Percentiles rank a stretch among this genome's conserved stretches.
Evolutionary conservation across 1,140 invertebrate species (phyloP).

Genomic region (Drosophila erecta): DNA sequence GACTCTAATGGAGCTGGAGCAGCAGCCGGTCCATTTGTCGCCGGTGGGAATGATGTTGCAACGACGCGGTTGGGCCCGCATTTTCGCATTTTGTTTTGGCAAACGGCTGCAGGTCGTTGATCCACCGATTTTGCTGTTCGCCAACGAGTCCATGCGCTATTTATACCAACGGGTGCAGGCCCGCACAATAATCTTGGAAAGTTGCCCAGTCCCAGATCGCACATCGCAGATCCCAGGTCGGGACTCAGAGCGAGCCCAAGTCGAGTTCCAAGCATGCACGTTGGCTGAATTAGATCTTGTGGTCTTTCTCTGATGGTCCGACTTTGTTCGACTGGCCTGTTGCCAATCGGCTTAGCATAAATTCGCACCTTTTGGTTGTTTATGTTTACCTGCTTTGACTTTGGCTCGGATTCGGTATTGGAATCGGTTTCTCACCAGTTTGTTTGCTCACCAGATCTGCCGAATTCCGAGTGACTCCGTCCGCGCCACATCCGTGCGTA

Average conservation of each 20-base stretch:
- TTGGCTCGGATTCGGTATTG: conserved; percentile 13
- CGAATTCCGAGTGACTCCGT: conserved; percentile 12
- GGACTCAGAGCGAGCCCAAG: no score
- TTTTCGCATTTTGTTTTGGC: conserved; percentile 51
- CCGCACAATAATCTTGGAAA: conserved; percentile 46
- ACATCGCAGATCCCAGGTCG: not conserved
- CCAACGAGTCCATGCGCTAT: conserved; percentile 24
- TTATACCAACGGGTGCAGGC: conserved; percentile 31
- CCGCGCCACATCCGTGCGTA: conserved; percentile 28
- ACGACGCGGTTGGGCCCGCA: conserved; percentile 28
- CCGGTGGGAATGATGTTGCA: conserved; percentile 33
- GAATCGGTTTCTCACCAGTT: conserved; percentile 35
- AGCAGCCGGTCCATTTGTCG: conserved; percentile 14
- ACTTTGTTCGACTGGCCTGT: conserved; percentile 37
- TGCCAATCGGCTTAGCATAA: conserved; percentile 76
- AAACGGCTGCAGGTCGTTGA: conserved; percentile 41
- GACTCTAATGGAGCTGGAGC: conserved; percentile 8
- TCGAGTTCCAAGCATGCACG: conserved; percentile 11
- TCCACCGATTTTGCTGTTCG: conserved; percentile 23
- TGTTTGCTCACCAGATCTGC: conserved; percentile 24
- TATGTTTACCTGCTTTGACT: conserved; percentile 55
- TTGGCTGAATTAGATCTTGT: conserved; percentile 32
- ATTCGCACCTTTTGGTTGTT: conserved; percentile 80
- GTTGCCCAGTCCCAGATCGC: conserved; percentile 23
- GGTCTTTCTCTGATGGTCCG: conserved; percentile 20